Evolutionary conservation across 30 jellyfish, hydroid and myxozoan species (phyloP), one percentile per base, ranked within the genome.

Genomic region (Pelagia noctiluca): DNA sequence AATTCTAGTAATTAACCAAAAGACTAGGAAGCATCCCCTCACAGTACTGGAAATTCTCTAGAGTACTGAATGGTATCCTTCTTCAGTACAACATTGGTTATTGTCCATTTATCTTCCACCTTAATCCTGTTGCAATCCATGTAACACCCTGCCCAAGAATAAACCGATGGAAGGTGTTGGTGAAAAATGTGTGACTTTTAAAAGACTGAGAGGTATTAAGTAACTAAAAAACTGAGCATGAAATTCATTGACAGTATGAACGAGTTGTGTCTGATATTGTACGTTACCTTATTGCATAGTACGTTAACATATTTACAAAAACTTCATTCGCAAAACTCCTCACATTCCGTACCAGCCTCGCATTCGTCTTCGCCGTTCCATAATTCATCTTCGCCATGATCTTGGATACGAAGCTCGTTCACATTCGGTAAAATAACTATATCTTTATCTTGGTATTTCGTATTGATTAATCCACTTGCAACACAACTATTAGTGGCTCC

Each of bases 301-400:
- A 11, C 3, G 47, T 4, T 3, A 2, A 63, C n/a, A 63, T 21
- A 35, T 3, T 35, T 66, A 5, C 22, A 66, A 63, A 78, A 61
- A 29, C 0, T 78, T 16, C 16, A 42, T 42, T 16, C 81, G 12
- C 62, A 36, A 53, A 28, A 26, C 50, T 80, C 90, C 47, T 46
- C 75, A 37, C 92, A 82, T 49, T 82, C 92, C 1, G 64, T 22
- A 1, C 92, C 92, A 69, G 92, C 85, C 32, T 82, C 92, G 67
- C 92, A 82, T 2, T 82, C 85, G 1, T 82, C 85, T 69, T 82
- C 92, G 47, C 92, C 92, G 42, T 82, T 67, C 92, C 85, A 82
- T 5, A 82, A 62, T 54, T 82, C 92, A 49, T 82, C 92, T 57
- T 82, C 96, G 50, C 70, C 90, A 7, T 46, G 69, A 71, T 90